Conservation (phyloP, 1,140 invertebrate genomes). For the Eufriesea mexicana region DNA sequence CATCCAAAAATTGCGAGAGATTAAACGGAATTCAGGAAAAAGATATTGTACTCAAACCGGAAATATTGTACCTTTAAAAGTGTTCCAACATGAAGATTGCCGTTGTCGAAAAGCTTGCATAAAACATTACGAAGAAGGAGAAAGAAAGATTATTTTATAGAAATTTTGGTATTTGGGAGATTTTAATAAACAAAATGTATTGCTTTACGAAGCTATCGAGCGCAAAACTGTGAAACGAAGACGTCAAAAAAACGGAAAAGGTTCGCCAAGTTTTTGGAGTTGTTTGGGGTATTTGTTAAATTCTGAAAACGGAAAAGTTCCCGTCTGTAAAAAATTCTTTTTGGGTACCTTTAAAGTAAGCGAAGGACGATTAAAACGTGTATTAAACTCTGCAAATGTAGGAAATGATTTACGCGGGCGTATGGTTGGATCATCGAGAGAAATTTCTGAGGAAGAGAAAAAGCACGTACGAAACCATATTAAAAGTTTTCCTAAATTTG, state of each 20-base stretch:
- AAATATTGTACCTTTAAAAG: conserved; percentile 41
- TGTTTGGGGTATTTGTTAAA: conserved; percentile 42
- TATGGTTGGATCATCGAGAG: conserved; percentile 58
- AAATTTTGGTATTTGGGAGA: conserved; percentile 53
- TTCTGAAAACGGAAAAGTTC: conserved; percentile 34
- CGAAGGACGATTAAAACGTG: conserved; percentile 48
- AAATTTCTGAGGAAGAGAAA: conserved; percentile 50
- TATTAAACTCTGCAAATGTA: conserved; percentile 38
- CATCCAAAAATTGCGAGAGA: conserved; percentile 45
- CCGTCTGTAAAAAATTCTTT: conserved; percentile 60
- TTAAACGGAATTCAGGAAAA: conserved; percentile 45
- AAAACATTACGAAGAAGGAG: conserved; percentile 44
- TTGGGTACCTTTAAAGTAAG: conserved; percentile 61
- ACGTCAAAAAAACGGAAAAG: conserved; percentile 47
- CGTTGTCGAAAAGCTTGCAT: conserved; percentile 34
- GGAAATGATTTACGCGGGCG: conserved; percentile 4
- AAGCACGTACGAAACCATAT: conserved; percentile 54
- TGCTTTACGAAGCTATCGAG: conserved; percentile 41
- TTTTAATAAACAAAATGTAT: conserved; percentile 62
- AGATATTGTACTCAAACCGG: conserved; percentile 41
- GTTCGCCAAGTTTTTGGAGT: conserved; percentile 20
- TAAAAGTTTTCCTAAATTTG: conserved; percentile 59
- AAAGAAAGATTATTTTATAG: conserved; percentile 46
- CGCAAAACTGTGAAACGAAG: conserved; percentile 46
- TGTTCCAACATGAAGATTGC: conserved; percentile 56